A percentile compares a stretch with the other conserved stretches of the same genome.
These are phyloP conservation scores for Onychorhynchus coronatus DNA, from an alignment of 2,113 vertebrate species.

Conservation along the genomic window DNA sequence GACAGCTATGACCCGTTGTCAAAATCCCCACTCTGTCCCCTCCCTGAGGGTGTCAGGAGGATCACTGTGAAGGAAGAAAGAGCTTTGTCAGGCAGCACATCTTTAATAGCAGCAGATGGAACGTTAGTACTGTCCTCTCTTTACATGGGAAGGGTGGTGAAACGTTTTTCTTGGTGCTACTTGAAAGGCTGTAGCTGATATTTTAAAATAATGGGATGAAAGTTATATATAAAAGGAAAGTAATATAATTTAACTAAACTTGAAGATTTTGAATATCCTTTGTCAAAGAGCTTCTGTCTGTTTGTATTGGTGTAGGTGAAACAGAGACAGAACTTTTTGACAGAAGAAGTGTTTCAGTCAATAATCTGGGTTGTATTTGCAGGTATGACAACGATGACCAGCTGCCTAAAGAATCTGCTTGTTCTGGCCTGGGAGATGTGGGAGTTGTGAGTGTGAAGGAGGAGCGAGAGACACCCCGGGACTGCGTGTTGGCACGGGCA, in stretches of 20 bases:
- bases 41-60: neutral
- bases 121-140: neutral
- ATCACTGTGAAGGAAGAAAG: neutral
- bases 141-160: neutral
- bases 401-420: neutral
- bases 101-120: slow-evolving; percentile 11
- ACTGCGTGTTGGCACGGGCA: neutral
- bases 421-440: neutral
- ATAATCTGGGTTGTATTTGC: neutral
- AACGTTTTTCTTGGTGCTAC: neutral
- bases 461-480: neutral
- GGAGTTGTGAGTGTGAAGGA: slow-evolving; percentile 10
- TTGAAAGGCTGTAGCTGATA: neutral
- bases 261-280: neutral
- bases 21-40: neutral
- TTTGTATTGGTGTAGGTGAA: neutral
- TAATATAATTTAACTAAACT: neutral
- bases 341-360: neutral
- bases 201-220: neutral
- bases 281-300: neutral
- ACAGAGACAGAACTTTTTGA: neutral
- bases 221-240: neutral
- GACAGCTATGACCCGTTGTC: neutral
- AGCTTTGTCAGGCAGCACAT: neutral
- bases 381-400: neutral